Percentiles rank a stretch among this genome's conserved stretches.
Evolutionary conservation across 2,797 vertebrate species (phyloP).

Genomic region (Nyctibius grandis): DNA sequence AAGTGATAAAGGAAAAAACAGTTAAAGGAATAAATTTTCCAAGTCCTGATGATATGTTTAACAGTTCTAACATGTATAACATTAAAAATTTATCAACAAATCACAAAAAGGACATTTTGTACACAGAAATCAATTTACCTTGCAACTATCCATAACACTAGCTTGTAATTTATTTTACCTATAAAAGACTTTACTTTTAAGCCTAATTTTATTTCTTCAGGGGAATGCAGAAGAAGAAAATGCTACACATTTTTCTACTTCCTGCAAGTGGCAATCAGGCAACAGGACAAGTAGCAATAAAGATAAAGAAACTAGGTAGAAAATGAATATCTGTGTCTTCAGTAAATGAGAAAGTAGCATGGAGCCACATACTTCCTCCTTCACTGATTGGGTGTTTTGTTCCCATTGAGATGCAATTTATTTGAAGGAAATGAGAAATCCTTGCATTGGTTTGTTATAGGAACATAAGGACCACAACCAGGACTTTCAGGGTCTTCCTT

Average conservation of each 20-base stretch:
- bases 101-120: constrained; percentile 61
- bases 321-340: not conserved
- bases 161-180: constrained; percentile 67
- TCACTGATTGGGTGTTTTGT: not conserved
- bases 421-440: not conserved
- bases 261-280: not conserved
- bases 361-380: not conserved
- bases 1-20: not conserved
- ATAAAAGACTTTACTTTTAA: constrained; percentile 64
- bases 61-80: constrained; percentile 64
- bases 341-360: not conserved
- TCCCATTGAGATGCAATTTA: not conserved
- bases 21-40: constrained; percentile 7
- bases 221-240: not conserved
- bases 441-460: not conserved
- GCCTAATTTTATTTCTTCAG: constrained; percentile 51
- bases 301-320: not conserved
- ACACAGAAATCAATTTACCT: constrained; percentile 71
- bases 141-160: constrained; percentile 42
- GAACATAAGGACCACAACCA: not conserved
- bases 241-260: not conserved
- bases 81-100: constrained; percentile 73
- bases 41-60: constrained; percentile 48
- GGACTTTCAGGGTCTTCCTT: not conserved
- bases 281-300: not conserved